Percentiles rank a stretch among this genome's conserved stretches.
These are phyloP conservation scores for Corythornis vintsioides DNA, from an alignment of 2,113 vertebrate genomes.

Conservation along the genomic window DNA sequence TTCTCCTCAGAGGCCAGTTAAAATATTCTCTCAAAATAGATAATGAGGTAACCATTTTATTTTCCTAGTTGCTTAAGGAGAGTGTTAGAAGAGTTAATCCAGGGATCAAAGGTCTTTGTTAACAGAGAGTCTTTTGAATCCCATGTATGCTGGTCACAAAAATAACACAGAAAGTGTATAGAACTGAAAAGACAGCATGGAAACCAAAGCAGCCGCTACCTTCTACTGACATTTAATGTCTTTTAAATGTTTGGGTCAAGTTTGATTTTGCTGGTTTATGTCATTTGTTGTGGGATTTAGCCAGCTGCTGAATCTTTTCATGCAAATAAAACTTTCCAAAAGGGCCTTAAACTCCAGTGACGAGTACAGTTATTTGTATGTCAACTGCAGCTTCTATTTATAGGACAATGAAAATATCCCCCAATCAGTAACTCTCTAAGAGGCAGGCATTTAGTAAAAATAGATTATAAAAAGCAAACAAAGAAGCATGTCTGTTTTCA, in stretches of 20 bases:
- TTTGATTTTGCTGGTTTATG: background rate
- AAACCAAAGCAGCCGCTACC: background rate
- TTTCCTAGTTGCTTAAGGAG: constrained; percentile 33
- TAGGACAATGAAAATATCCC: constrained; percentile 42
- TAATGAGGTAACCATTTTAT: constrained; percentile 51
- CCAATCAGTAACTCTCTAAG: constrained; percentile 39
- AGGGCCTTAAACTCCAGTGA: constrained; percentile 1
- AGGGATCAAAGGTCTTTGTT: constrained; percentile 53
- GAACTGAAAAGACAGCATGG: background rate
- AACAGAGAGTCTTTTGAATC: constrained; percentile 10
- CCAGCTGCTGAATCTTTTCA: background rate
- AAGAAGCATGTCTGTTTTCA: background rate
- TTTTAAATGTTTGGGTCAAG: constrained; percentile 18
- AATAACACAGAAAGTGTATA: constrained; percentile 26
- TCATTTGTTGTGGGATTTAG: background rate
- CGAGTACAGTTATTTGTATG: constrained; percentile 31
- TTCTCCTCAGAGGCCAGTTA: constrained; percentile 18
- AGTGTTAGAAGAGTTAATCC: constrained; percentile 32
- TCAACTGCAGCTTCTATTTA: constrained; percentile 46
- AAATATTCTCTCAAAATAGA: constrained; percentile 49
- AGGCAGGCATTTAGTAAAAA: constrained; percentile 46
- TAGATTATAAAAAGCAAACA: constrained; percentile 6
- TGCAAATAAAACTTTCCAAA: constrained; percentile 25
- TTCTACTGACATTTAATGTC: background rate
- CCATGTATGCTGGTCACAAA: background rate